Base-by-base conservation (phyloP, 92 coral and sea anemone species). In the Ricordea florida region DNA sequence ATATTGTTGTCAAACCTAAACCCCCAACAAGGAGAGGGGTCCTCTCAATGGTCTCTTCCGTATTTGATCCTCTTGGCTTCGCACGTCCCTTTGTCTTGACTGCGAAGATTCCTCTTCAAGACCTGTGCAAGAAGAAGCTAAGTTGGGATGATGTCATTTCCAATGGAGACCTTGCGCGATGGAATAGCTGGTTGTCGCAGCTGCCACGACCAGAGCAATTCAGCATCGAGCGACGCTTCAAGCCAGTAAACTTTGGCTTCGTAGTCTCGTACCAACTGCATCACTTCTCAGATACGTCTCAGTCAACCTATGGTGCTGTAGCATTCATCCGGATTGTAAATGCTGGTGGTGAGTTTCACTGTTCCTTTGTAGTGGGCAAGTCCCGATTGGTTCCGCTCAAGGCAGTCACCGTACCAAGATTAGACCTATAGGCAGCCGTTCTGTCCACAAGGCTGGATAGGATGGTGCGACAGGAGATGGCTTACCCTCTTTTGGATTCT, bases 401-500 rank as follows among this genome's bases (percentile, higher is more conserved):
- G 46, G 57, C 57, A 28, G 46, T 35, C 15, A 69, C 76, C 47
- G 50, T 69, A 28, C 66, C 66, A 21, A 31, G 70, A 68, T 28
- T 79, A 42, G 85, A 79, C 44, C 79, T 79, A n/a, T 79, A 69
- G 3, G 79, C 85, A 15, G 69, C 84, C 27, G 85, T 79, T 17
- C 57, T 69, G 28, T 28, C 66, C 57, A 66, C 84, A 24, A 78
- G 84, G 18, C 76, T 78, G 27, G 65, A 78, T 29, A 57, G 50
- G 45, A 78, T 78, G 84, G 50, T 69, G 20, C 42, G 33, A 3
- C 57, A 51, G 40, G 78, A 77, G 52, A 20, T 76, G 17, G 57
- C 48, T 11, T 35, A 66, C 4, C 17, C 66, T 14, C 30, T 77
- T 7, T 27, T 66, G 4, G 36, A 24, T 29, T 65, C 76, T n/a